Evolutionary conservation across 2,888 invertebrate genomes (phyloP).

Genomic region (Crossocerus cetratus): DNA sequence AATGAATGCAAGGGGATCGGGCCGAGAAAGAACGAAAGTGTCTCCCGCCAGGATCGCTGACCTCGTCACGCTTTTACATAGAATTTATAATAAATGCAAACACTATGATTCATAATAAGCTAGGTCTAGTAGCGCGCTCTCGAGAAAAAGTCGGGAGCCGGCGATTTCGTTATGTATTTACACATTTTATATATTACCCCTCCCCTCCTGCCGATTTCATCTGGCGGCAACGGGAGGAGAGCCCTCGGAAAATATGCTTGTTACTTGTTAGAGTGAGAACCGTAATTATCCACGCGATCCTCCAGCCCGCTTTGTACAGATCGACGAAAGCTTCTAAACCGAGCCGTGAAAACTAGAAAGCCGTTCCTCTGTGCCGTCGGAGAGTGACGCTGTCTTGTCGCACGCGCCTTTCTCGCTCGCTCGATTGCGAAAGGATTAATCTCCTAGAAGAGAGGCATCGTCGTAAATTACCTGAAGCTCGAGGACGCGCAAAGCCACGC

Average conservation of each 20-base stretch:
- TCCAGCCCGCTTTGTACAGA: constrained; percentile 13
- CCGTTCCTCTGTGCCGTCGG: constrained; percentile 23
- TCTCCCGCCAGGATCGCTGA: constrained; percentile 36
- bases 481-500: background rate
- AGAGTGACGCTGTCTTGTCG: background rate
- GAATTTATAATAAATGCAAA: constrained; percentile 71
- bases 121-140: constrained; percentile 39
- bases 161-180: constrained; percentile 41
- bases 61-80: constrained; percentile 58
- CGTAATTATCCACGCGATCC: background rate
- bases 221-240: constrained; percentile 8
- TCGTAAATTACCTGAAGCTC: background rate
- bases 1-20: background rate
- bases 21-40: constrained; percentile 4
- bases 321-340: constrained; percentile 15
- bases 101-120: constrained; percentile 61
- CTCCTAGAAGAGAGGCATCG: background rate
- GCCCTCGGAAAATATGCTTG: constrained; percentile 22
- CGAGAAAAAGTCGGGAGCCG: constrained; percentile 20
- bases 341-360: constrained; percentile 57
- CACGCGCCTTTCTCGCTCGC: background rate
- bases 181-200: background rate
- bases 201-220: background rate
- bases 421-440: too few relatives aligned
- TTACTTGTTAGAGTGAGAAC: background rate